A percentile compares a stretch with the other conserved stretches of the same genome.
These are phyloP conservation scores for Crambe crambe DNA, from an alignment of 37 sponge, comb jelly and placozoan genomes.

Conservation along the genomic window DNA sequence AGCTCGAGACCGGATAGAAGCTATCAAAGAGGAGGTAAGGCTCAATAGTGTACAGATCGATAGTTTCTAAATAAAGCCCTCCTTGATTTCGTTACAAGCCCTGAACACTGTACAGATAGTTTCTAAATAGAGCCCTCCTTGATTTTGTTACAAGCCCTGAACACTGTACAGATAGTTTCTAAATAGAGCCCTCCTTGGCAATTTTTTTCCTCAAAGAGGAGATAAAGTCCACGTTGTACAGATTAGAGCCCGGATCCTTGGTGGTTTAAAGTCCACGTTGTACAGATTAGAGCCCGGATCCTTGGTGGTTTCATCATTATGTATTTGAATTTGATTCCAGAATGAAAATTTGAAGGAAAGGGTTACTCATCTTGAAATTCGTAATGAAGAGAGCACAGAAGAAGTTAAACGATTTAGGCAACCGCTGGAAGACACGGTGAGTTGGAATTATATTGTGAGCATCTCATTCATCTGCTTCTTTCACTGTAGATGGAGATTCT, in stretches of 20 bases:
- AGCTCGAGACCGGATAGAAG: slow-evolving; percentile 8
- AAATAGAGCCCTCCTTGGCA: too few species aligned
- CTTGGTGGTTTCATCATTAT: too few species aligned
- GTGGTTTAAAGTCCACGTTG: too few species aligned
- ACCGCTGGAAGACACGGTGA: slow-evolving; percentile 35
- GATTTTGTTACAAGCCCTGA: too few species aligned
- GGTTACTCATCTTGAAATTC: slow-evolving; percentile 8
- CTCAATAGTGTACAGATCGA: neutral
- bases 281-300: too few species aligned
- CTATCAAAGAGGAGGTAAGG: slow-evolving; percentile 8
- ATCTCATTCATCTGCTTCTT: neutral
- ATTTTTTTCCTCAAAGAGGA: too few species aligned
- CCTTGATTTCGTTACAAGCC: neutral
- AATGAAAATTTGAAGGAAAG: neutral
- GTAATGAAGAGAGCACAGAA: slow-evolving; percentile 14
- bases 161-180: too few species aligned
- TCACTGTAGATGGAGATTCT: slow-evolving; percentile 29
- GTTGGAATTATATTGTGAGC: neutral
- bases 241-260: too few species aligned
- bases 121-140: too few species aligned
- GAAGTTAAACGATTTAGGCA: slow-evolving; percentile 33
- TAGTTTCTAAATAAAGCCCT: neutral
- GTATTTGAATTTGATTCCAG: too few species aligned
- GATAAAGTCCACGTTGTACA: too few species aligned
- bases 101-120: too few species aligned